These are phyloP conservation scores for Notodonta ziczac DNA, from an alignment of 2,888 invertebrate genomes.

Conservation along the genomic window DNA sequence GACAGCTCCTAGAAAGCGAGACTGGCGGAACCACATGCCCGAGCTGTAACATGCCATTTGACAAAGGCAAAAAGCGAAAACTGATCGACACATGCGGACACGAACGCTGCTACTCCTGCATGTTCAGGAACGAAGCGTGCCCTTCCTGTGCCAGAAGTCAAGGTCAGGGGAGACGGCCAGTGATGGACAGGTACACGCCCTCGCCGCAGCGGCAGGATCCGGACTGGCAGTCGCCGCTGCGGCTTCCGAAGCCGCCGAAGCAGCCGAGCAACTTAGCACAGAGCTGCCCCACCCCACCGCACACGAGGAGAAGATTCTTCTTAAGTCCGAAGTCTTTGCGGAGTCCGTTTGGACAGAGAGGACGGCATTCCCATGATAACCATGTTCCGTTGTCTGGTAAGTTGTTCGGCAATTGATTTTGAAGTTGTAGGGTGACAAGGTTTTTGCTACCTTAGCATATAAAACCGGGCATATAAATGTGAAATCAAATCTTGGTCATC, in stretches of 20 bases:
- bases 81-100: constrained; percentile 98
- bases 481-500: no score
- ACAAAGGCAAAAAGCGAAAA: constrained; percentile 97
- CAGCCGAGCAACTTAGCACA: constrained; percentile 82
- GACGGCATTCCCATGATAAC: constrained; percentile 82
- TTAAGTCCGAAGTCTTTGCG: constrained; percentile 91
- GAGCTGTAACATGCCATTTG: constrained; percentile 96
- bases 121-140: constrained; percentile 96
- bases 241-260: constrained; percentile 86
- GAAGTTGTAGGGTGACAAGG: neutral
- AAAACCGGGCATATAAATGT: no score
- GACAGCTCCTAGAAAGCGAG: constrained; percentile 91
- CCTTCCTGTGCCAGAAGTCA: constrained; percentile 89
- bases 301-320: constrained; percentile 91
- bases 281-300: constrained; percentile 93
- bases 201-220: constrained; percentile 72
- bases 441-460: no score
- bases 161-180: constrained; percentile 60
- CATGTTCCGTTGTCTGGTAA: constrained; percentile 90
- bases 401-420: constrained; percentile 38
- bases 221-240: constrained; percentile 82
- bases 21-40: constrained; percentile 89
- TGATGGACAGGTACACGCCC: constrained; percentile 75
- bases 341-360: constrained; percentile 88
- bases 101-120: constrained; percentile 97